A percentile compares a stretch with the other conserved stretches of the same genome.
These are phyloP conservation scores for Caenorhabditis japonica DNA, from an alignment of 2,888 invertebrate species.

Conservation along the genomic window DNA sequence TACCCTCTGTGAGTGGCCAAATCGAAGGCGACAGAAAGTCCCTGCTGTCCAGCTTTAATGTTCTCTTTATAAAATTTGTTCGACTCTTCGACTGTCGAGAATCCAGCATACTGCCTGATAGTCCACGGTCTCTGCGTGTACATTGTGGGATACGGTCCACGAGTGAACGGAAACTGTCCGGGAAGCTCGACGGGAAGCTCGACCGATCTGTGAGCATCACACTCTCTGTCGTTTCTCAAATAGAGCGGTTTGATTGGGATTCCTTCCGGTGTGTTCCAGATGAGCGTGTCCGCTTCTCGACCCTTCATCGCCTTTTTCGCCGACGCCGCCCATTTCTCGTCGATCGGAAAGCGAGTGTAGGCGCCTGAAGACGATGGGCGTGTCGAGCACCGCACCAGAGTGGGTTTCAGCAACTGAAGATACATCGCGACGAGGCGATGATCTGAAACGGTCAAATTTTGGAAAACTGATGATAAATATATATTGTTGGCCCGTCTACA, in stretches of 20 bases:
- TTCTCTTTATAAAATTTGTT: constrained; percentile 78
- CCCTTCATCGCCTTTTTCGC: constrained; percentile 72
- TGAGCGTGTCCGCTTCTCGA: constrained; percentile 80
- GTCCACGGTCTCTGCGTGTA: constrained; percentile 82
- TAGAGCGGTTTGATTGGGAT: constrained; percentile 81
- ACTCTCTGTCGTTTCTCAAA: constrained; percentile 79
- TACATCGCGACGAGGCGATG: constrained; percentile 39
- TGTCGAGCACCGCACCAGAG: constrained; percentile 25
- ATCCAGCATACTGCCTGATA: constrained; percentile 81
- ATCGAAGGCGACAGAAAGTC: constrained; percentile 82
- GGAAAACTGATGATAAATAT: too few relatives aligned
- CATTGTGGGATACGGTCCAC: constrained; percentile 82
- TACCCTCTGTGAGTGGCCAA: constrained; percentile 82
- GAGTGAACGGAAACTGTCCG: constrained; percentile 81
- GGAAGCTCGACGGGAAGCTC: too few relatives aligned
- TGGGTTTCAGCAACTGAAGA: constrained; percentile 36
- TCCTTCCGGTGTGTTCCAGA: constrained; percentile 81
- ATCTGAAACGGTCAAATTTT: too few relatives aligned
- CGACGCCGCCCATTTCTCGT: constrained; percentile 66
- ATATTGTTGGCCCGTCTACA: too few relatives aligned
- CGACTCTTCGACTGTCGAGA: constrained; percentile 78
- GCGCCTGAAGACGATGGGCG: constrained; percentile 40
- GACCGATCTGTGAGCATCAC: constrained; percentile 47
- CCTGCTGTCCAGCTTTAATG: constrained; percentile 82
- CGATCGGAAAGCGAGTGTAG: constrained; percentile 62